These are phyloP conservation scores for Melopsittacus undulatus DNA, from an alignment of 2,797 vertebrate species.

Conservation along the genomic window DNA sequence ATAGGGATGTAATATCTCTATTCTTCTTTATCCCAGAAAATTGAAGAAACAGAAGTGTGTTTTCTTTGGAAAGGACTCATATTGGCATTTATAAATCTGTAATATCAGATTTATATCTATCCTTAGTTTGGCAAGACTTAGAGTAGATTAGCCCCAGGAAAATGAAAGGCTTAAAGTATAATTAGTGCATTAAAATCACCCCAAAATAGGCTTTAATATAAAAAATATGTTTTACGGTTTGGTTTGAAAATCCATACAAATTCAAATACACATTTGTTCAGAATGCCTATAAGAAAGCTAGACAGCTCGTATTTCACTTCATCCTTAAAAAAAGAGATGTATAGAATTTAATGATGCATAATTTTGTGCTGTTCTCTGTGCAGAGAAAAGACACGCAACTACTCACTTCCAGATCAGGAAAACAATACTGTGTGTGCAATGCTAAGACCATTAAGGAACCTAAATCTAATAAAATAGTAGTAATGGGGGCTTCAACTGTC, in stretches of 20 bases:
- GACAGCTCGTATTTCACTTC: background rate
- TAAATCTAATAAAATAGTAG: conserved; percentile 48
- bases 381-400: background rate
- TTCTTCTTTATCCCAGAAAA: conserved; percentile 28
- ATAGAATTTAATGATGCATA: background rate
- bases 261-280: conserved; percentile 2
- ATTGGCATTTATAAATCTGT: conserved; percentile 39
- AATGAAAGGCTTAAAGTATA: conserved; percentile 45
- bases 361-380: background rate
- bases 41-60: conserved; percentile 15
- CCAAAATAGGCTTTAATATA: background rate
- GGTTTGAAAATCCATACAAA: conserved; percentile 4
- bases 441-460: background rate
- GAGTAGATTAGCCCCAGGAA: conserved; percentile 32
- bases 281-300: background rate
- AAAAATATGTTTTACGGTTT: background rate
- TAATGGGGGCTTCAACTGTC: conserved; percentile 31
- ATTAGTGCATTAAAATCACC: conserved; percentile 42
- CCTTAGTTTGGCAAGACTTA: conserved; percentile 43
- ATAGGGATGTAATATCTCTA: background rate
- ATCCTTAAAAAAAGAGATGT: background rate
- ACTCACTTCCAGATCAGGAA: background rate
- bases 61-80: conserved; percentile 47
- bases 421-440: background rate
- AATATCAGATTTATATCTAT: conserved; percentile 59